Evolutionary conservation across 1,140 invertebrate genomes (phyloP).

Genomic region (Brachionus angularis): DNA sequence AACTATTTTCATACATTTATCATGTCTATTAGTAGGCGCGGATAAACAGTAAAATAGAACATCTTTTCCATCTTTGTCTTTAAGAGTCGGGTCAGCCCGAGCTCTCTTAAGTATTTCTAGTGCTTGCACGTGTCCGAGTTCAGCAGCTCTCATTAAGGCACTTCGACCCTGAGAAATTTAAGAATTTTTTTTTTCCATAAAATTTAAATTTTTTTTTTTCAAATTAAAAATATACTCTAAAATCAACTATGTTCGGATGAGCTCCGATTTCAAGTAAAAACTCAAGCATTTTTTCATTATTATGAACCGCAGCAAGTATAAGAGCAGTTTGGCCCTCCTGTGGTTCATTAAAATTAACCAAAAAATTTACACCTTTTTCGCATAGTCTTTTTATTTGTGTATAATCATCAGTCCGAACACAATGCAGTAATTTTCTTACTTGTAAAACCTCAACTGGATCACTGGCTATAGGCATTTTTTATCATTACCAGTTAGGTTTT

Average conservation of each 20-base stretch:
- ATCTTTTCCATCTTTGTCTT: constrained; percentile 58
- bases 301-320: constrained; percentile 48
- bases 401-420: constrained; percentile 54
- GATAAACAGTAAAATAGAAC: constrained; percentile 57
- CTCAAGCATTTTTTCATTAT: constrained; percentile 56
- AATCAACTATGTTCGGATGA: constrained; percentile 57
- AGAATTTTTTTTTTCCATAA: not conserved
- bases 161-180: constrained; percentile 51
- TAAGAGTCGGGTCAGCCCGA: constrained; percentile 54
- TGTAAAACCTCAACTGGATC: constrained; percentile 48
- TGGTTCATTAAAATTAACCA: constrained; percentile 58
- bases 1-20: constrained; percentile 53
- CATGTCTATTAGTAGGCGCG: constrained; percentile 53
- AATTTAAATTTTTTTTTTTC: not conserved
- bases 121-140: constrained; percentile 57
- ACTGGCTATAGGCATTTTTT: constrained; percentile 44
- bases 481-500: not conserved
- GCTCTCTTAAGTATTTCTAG: constrained; percentile 52
- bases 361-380: constrained; percentile 53
- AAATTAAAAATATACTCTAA: not conserved
- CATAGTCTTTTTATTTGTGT: constrained; percentile 54
- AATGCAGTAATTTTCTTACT: constrained; percentile 58
- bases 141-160: constrained; percentile 56
- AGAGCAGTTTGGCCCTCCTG: constrained; percentile 55
- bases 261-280: constrained; percentile 55